phyloP scores from a whole-genome alignment of 2,888 invertebrate genomes.

The Polymixis lichenea region DNA sequence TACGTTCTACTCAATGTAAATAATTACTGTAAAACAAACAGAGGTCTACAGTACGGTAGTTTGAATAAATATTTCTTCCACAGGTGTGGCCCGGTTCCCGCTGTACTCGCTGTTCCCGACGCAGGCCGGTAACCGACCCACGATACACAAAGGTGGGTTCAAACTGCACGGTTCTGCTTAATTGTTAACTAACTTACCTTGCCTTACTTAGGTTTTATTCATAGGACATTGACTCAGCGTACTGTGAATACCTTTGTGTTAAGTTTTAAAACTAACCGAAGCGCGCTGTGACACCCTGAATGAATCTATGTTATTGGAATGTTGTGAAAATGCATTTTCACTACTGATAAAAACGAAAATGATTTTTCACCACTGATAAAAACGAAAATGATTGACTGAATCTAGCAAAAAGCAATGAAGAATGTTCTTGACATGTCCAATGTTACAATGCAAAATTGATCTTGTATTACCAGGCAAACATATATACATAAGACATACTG shows the following conservation, averaged over 20 bases:
- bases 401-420: no score
- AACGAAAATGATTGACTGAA: no score
- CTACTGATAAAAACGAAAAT: neutral
- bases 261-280: constrained; percentile 10
- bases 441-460: constrained; percentile 36
- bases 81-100: constrained; percentile 93
- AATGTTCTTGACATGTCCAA: neutral
- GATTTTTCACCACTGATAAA: no score
- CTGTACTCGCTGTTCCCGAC: constrained; percentile 92
- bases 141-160: constrained; percentile 90
- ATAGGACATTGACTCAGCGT: constrained; percentile 38
- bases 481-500: constrained; percentile 32
- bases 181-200: constrained; percentile 38
- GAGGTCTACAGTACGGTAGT: constrained; percentile 13
- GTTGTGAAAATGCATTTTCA: neutral
- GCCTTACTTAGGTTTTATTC: constrained; percentile 39
- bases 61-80: constrained; percentile 62
- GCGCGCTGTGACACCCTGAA: constrained; percentile 4
- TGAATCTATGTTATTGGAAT: neutral
- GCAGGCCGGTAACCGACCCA: constrained; percentile 83
- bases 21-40: constrained; percentile 23
- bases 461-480: constrained; percentile 53
- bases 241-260: constrained; percentile 21
- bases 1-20: constrained; percentile 28
- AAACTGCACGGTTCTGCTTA: constrained; percentile 34